These are phyloP conservation scores for Paramormyrops hopkinsi DNA, from an alignment of 2,797 vertebrate species.

Conservation along the genomic window DNA sequence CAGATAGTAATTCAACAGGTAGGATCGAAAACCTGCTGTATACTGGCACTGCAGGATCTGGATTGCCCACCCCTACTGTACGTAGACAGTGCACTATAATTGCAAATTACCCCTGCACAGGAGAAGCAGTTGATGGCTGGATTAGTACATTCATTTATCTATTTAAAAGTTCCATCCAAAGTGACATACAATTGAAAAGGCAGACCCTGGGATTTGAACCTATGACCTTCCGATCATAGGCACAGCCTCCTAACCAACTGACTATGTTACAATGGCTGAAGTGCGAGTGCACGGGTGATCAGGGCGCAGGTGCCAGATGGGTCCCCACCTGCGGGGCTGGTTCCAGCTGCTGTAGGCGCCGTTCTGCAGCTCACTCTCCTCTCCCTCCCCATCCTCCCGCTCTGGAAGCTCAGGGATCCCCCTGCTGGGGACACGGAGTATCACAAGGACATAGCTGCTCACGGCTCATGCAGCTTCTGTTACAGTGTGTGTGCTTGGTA, in stretches of 20 bases:
- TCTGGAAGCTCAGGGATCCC: conserved; percentile 83
- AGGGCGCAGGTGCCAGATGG: no score
- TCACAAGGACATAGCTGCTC: not conserved
- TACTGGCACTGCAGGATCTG: not conserved
- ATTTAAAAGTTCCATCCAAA: not conserved
- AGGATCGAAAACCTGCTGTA: not conserved
- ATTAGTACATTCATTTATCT: not conserved
- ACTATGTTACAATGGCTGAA: not conserved
- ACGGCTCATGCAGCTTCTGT: not conserved
- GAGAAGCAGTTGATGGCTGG: not conserved
- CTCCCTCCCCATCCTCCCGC: conserved; percentile 95
- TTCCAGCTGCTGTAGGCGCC: conserved; percentile 82
- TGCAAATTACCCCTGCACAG: not conserved
- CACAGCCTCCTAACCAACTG: not conserved
- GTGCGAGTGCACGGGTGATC: not conserved
- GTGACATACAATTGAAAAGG: not conserved
- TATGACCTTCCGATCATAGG: not conserved
- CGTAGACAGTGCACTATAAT: not conserved
- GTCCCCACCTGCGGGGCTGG: conserved; percentile 78
- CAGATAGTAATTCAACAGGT: not conserved
- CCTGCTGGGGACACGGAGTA: conserved; percentile 37
- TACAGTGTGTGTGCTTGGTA: not conserved
- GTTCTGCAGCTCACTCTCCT: conserved; percentile 83
- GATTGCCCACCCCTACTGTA: not conserved
- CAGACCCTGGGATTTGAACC: not conserved